Percentiles rank a stretch among this genome's conserved stretches.
These are phyloP conservation scores for Tiliacea aurago DNA, from an alignment of 2,888 invertebrate genomes.

Conservation along the genomic window DNA sequence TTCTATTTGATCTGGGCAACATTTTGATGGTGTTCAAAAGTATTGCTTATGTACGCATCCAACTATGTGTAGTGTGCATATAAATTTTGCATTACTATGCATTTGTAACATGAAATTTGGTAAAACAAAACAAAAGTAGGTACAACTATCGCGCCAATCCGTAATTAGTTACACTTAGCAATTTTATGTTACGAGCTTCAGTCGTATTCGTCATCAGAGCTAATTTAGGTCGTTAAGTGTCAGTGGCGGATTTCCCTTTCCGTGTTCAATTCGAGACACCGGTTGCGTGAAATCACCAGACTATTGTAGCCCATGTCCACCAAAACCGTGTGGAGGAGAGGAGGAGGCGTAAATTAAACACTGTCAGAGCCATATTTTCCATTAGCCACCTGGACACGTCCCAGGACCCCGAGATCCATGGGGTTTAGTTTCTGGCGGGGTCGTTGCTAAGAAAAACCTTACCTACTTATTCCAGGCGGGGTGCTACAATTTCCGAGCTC, in stretches of 20 bases:
- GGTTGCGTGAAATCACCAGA: background rate
- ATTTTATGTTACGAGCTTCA: background rate
- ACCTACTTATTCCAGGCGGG: background rate
- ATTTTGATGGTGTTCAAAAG: background rate
- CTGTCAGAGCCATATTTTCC: background rate
- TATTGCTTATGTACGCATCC: background rate
- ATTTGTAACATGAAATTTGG: background rate
- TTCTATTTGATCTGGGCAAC: background rate
- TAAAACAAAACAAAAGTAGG: background rate
- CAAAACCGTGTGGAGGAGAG: background rate
- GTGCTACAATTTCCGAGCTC: background rate
- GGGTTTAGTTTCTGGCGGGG: background rate
- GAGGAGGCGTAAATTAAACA: background rate
- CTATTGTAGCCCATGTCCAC: background rate
- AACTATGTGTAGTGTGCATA: background rate
- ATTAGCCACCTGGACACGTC: background rate
- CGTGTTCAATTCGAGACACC: background rate
- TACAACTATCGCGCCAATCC: background rate
- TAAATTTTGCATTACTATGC: background rate
- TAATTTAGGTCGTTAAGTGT: background rate
- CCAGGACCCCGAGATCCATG: background rate
- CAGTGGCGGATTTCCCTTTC: background rate
- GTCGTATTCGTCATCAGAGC: background rate
- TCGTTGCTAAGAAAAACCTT: background rate
- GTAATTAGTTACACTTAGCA: background rate